Base-by-base conservation (phyloP, 92 coral and sea anemone genomes). In the Isaurus tuberculatus region DNA sequence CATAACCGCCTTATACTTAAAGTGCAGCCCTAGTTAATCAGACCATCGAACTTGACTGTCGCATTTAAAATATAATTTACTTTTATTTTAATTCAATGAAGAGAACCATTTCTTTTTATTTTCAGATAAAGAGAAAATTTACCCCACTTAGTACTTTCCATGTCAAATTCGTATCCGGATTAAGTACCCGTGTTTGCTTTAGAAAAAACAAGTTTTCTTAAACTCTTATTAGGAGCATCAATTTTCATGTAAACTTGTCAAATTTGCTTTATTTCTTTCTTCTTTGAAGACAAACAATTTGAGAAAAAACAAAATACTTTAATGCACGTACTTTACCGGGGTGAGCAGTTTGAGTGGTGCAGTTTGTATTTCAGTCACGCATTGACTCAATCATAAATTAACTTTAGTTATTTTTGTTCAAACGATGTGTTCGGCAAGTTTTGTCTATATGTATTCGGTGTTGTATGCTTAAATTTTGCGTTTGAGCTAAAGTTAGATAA, bases 161-260 rank as follows among this genome's bases (percentile, higher is more conserved):
- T 55, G 31, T 37, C 67, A 77, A 77, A 22, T 58, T 77, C 49
- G 34, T 34, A 55, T 77, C 82, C 82, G 82, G 82, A 28, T 77
- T 77, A 77, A 36, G 16, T 34, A 27, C 36, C 42, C 2, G 69
- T 77, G 70, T 77, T 77, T 77, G 82, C 37, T 57, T 36, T 19
- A 57, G 8, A 29, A 77, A 60, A 57, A 72, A 65, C 16, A 70
- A 13, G 28, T 7, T 72, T 43, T 37, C 55, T 72, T 43, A 25
- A 46, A 27, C 78, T 72, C 31, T 43, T 19, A 43, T 44, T 55
- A 11, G 55, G 11, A 26, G 32, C 61, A 34, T 43, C 20, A 49
- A 40, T 19, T n/a, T n/a, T n/a, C n/a, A n/a, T n/a, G n/a, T n/a
- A n/a, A n/a, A n/a, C n/a, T n/a, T n/a, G n/a, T n/a, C 10, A 16